Percentiles rank a stretch among this genome's conserved stretches.
Conservation (phyloP, 2,797 vertebrate genomes). For the Okamejei kenojei region DNA sequence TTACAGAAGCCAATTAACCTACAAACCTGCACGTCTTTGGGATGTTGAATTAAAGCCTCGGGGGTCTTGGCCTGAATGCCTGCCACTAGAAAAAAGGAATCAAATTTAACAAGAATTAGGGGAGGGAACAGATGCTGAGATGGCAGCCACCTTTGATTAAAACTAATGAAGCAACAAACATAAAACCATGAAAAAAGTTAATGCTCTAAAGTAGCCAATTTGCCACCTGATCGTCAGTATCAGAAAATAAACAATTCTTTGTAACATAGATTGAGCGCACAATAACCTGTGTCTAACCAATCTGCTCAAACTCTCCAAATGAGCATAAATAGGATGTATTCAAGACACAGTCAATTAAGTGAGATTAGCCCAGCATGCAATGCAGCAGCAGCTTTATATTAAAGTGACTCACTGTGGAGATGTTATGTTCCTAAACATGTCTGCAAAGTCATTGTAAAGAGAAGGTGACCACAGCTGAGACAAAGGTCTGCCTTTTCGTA, state of each 20-base stretch:
- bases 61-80: neutral
- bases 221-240: neutral
- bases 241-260: neutral
- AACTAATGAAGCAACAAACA: neutral
- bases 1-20: too few species aligned
- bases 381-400: slow-evolving; percentile 5
- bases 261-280: neutral
- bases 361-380: slow-evolving; percentile 33
- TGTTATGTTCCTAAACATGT: neutral
- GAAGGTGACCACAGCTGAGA: slow-evolving; percentile 15
- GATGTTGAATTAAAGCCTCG: neutral
- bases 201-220: neutral
- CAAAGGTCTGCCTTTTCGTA: slow-evolving; percentile 4
- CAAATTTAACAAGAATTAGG: neutral
- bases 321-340: slow-evolving; percentile 30
- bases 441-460: neutral
- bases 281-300: neutral
- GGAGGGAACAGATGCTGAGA: neutral
- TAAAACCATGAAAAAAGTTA: neutral
- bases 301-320: neutral
- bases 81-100: neutral
- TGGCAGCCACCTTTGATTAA: neutral
- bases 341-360: slow-evolving; percentile 32
- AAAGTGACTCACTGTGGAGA: neutral
- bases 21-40: too few species aligned